These are phyloP conservation scores for Spisula solida DNA, from an alignment of 2,888 invertebrate genomes.

Conservation along the genomic window DNA sequence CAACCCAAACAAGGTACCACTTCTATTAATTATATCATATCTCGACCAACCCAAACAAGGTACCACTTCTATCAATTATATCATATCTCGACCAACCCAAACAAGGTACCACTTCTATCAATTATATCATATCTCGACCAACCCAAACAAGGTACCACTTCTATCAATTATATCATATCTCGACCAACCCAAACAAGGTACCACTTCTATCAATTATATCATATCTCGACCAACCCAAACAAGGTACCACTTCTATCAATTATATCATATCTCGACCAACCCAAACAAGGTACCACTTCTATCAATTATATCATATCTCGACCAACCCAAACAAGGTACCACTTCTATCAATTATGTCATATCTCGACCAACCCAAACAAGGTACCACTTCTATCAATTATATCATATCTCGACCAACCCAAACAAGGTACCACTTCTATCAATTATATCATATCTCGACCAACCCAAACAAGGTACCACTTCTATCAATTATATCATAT, in stretches of 20 bases:
- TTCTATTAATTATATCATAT: too few relatives aligned
- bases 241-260: too few relatives aligned
- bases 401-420: constrained; percentile 76
- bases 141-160: constrained; percentile 21
- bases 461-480: constrained; percentile 28
- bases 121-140: constrained; percentile 79
- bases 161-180: too few relatives aligned
- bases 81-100: constrained; percentile 75
- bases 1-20: constrained; percentile 28
- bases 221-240: constrained; percentile 73
- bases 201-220: too few relatives aligned
- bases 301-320: too few relatives aligned
- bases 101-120: too few relatives aligned
- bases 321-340: constrained; percentile 32
- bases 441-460: constrained; percentile 81
- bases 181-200: constrained; percentile 34
- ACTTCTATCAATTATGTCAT: too few relatives aligned
- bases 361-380: constrained; percentile 67
- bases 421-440: constrained; percentile 24
- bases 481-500: too few relatives aligned
- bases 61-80: too few relatives aligned
- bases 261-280: constrained; percentile 77
- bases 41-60: constrained; percentile 54
- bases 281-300: constrained; percentile 24
- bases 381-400: too few relatives aligned